Conservation (phyloP, 2,113 vertebrate genomes). For the Leiothrix lutea region DNA sequence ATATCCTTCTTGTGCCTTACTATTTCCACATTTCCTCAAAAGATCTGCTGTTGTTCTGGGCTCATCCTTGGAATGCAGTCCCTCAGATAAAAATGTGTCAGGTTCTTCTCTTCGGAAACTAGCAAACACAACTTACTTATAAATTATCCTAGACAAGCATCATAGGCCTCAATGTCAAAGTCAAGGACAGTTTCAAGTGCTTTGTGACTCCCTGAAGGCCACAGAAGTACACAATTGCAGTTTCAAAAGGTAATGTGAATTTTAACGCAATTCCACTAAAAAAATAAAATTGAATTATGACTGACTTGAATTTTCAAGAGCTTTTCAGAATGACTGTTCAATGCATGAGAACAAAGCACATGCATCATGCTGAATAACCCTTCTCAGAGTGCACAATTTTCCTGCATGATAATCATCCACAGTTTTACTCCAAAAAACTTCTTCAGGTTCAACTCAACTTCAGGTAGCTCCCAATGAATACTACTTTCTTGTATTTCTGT, state of each 20-base stretch:
- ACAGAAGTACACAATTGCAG: neutral
- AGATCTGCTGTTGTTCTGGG: neutral
- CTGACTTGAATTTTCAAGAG: neutral
- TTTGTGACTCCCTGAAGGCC: neutral
- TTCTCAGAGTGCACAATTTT: neutral
- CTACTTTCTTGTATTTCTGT: neutral
- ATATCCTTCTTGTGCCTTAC: neutral
- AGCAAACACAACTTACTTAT: neutral
- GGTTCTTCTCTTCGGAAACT: neutral
- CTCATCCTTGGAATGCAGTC: neutral
- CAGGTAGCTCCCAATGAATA: neutral
- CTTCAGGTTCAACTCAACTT: neutral
- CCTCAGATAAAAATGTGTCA: neutral
- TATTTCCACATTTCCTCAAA: neutral
- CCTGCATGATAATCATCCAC: neutral
- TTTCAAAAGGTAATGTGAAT: neutral
- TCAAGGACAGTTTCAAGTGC: neutral
- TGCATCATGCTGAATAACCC: neutral
- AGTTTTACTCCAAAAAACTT: neutral
- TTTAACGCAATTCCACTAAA: neutral
- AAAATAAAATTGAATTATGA: neutral
- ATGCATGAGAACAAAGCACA: neutral
- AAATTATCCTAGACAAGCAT: neutral
- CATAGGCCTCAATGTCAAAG: neutral
- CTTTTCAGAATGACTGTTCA: neutral